These are phyloP conservation scores for Grapholita molesta DNA, from an alignment of 1,140 invertebrate genomes.

Conservation along the genomic window DNA sequence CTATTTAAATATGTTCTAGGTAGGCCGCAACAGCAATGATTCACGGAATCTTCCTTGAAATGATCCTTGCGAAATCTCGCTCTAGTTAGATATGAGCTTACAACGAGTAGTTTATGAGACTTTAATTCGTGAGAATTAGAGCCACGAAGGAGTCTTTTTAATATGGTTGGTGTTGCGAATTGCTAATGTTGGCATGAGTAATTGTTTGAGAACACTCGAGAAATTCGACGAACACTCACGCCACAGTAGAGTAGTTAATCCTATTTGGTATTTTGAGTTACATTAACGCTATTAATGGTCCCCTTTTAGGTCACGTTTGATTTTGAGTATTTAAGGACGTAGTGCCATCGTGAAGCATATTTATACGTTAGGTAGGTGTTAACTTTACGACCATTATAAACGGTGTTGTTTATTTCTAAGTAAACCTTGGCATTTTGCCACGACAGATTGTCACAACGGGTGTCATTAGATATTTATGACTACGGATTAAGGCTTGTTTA, in stretches of 20 bases:
- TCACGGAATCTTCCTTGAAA: neutral
- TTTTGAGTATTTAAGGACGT: neutral
- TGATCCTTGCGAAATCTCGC: neutral
- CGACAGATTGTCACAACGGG: neutral
- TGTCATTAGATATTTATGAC: too few species aligned
- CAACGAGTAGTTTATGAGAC: neutral
- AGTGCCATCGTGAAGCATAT: neutral
- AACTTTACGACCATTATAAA: neutral
- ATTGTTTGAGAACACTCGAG: slow-evolving; percentile 4
- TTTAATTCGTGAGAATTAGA: neutral
- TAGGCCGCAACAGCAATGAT: neutral
- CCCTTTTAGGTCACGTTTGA: neutral
- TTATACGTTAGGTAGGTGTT: neutral
- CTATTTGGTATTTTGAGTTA: neutral
- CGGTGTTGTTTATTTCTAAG: neutral
- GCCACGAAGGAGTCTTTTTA: neutral
- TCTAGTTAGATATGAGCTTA: neutral
- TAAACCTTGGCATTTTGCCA: neutral
- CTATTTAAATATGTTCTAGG: neutral
- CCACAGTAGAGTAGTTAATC: neutral
- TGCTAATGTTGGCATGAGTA: slow-evolving; percentile 4
- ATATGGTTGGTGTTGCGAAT: neutral
- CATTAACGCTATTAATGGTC: neutral
- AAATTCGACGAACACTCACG: neutral
- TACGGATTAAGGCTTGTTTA: too few species aligned